A percentile compares a stretch with the other conserved stretches of the same genome.
Evolutionary conservation across 2,797 vertebrate species (phyloP).

Genomic region (Rhabdophis nuchalis): DNA sequence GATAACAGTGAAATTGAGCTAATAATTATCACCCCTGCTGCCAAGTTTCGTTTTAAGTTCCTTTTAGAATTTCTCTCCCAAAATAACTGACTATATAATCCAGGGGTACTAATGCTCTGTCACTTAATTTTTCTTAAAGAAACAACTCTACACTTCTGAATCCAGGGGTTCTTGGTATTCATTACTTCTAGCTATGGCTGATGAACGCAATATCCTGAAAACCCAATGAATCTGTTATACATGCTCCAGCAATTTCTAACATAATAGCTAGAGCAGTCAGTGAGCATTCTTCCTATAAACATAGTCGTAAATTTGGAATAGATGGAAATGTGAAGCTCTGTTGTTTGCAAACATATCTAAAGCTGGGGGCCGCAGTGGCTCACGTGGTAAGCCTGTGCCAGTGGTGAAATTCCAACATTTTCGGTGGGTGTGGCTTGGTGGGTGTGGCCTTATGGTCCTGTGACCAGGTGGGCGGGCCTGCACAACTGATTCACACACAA

Average conservation of each 20-base stretch:
- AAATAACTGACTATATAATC: slow-evolving; percentile 29
- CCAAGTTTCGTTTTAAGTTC: slow-evolving; percentile 46
- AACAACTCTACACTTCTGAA: slow-evolving; percentile 1
- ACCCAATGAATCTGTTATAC: neutral
- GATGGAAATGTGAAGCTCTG: neutral
- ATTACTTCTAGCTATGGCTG: neutral
- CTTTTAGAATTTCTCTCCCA: slow-evolving; percentile 2
- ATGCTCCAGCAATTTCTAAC: neutral
- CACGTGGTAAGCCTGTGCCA: too few species aligned
- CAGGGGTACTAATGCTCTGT: neutral
- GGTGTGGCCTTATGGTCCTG: too few species aligned
- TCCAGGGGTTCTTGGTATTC: neutral
- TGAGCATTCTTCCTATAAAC: neutral
- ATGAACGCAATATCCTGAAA: neutral
- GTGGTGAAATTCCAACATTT: too few species aligned
- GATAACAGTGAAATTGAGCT: slow-evolving; percentile 33
- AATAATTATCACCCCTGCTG: slow-evolving; percentile 64
- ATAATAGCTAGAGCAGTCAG: neutral
- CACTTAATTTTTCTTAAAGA: slow-evolving; percentile 6
- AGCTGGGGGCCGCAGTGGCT: too few species aligned
- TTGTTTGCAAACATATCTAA: neutral
- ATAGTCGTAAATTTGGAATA: neutral
- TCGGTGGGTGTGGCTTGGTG: too few species aligned
- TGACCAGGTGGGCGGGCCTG: too few species aligned
- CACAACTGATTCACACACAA: too few species aligned